Percentiles rank a stretch among this genome's conserved stretches.
These are phyloP conservation scores for Lycaon pictus DNA, from an alignment of 2,113 vertebrate genomes.

Conservation along the genomic window DNA sequence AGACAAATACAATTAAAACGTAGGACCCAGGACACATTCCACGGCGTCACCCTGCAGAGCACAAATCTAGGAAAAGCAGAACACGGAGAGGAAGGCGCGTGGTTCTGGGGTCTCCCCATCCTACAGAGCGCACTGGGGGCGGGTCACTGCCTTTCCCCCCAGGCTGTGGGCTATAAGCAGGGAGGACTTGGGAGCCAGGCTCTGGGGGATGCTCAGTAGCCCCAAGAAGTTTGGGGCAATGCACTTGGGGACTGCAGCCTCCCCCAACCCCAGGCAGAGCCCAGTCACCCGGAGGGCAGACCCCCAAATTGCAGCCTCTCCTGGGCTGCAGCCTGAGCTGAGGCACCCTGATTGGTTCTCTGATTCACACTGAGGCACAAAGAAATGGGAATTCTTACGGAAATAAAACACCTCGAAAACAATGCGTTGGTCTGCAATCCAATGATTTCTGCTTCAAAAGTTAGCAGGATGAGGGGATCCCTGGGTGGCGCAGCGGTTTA, in stretches of 20 bases:
- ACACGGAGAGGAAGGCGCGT: neutral
- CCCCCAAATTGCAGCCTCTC: accelerated
- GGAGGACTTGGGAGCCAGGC: neutral
- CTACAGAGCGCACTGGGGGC: accelerated
- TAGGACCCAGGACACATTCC: neutral
- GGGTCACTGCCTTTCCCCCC: accelerated
- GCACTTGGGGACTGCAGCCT: neutral
- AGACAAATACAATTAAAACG: neutral
- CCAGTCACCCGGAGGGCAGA: neutral
- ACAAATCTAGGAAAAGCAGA: neutral
- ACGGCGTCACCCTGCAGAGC: neutral
- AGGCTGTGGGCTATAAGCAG: too few relatives aligned
- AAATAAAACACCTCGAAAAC: neutral
- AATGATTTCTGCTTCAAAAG: neutral
- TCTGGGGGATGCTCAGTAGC: neutral
- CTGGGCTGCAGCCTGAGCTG: neutral
- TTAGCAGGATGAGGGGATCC: neutral
- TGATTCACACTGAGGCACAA: neutral
- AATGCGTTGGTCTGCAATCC: neutral
- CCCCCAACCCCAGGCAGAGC: neutral
- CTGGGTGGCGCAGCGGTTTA: too few relatives aligned
- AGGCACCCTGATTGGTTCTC: neutral
- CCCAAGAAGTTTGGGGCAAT: neutral
- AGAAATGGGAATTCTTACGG: neutral
- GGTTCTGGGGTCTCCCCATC: accelerated